Evolutionary conservation across 2,113 vertebrate species (phyloP), one percentile per base, ranked within the genome.

Genomic region (Eptesicus fuscus): DNA sequence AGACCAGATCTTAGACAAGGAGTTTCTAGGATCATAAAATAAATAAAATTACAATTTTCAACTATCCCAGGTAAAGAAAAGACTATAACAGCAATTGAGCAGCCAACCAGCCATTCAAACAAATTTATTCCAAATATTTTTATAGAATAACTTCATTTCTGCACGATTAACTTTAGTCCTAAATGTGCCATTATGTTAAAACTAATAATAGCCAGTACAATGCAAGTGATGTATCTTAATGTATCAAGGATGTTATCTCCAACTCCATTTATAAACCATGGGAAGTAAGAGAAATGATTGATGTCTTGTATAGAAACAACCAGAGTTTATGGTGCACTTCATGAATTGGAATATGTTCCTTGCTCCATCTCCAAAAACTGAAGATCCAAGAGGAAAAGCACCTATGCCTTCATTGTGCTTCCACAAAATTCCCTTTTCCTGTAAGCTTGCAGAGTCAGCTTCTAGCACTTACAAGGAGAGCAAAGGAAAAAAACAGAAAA

Each of bases 31-130:
- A 59, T 40, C 49, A 80, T 77, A 83, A 92, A 85, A 84, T 71
- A 95, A 82, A 92, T 63, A 65, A 79, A 20, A 78, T 83, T n/a
- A 59, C 13, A 86, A 74, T 86, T 86, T 95, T 20, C 28, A 37
- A 59, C 20, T 86, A 47, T 37, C 65, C 56, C 53, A 67, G 12
- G 63, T 94, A 84, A 94, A 69, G 83, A 73, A 91, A 94, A 88
- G 63, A 73, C 25, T 70, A 0, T 59, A 49, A 40, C 20, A 85
- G 32, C 67, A 76, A 51, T 0, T 80, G 65, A 94, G 13, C 70
- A 94, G 35, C 1, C 59, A 93, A 47, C 1, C 59, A 93, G 20
- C 14, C 59, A 44, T 83, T 77, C 12, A 70, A 83, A 74, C 30
- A 92, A 53, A 93, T 25, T 1, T 78, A 70, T 79, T 73, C 0